These are phyloP conservation scores for Arenaria interpres DNA, from an alignment of 2,113 vertebrate genomes.

Conservation along the genomic window DNA sequence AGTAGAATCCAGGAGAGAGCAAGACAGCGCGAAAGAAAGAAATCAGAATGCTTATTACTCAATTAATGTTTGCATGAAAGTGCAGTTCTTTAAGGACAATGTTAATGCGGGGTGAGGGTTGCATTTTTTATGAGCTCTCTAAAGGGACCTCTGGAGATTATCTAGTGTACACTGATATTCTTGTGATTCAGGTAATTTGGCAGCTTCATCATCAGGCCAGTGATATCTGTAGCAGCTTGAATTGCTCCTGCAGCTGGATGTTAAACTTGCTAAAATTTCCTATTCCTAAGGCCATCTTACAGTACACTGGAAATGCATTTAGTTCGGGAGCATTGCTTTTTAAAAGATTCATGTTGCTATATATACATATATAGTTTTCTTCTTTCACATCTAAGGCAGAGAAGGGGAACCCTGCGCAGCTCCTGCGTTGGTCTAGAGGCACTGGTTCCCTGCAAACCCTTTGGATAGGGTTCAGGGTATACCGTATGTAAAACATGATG, in stretches of 20 bases:
- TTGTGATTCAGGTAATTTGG: background rate
- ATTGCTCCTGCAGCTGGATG: background rate
- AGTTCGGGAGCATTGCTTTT: background rate
- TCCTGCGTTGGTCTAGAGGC: background rate
- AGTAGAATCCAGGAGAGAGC: background rate
- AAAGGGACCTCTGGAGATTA: too few species aligned
- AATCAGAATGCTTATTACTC: background rate
- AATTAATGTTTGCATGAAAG: constrained; percentile 3
- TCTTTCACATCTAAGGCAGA: background rate
- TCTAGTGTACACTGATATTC: background rate
- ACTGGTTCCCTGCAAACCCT: background rate
- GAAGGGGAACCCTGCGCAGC: background rate
- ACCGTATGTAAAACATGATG: background rate
- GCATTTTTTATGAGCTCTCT: background rate
- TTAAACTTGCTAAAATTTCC: background rate
- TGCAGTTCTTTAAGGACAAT: background rate
- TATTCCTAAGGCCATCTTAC: background rate
- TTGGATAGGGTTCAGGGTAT: background rate
- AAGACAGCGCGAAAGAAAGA: background rate
- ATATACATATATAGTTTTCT: background rate
- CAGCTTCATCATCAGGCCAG: background rate
- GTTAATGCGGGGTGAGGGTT: background rate
- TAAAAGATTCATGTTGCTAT: background rate
- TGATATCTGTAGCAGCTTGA: background rate
- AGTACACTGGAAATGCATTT: background rate